phyloP scores from a whole-genome alignment of 2,888 invertebrate genomes.

The Andrena hattorfiana region DNA sequence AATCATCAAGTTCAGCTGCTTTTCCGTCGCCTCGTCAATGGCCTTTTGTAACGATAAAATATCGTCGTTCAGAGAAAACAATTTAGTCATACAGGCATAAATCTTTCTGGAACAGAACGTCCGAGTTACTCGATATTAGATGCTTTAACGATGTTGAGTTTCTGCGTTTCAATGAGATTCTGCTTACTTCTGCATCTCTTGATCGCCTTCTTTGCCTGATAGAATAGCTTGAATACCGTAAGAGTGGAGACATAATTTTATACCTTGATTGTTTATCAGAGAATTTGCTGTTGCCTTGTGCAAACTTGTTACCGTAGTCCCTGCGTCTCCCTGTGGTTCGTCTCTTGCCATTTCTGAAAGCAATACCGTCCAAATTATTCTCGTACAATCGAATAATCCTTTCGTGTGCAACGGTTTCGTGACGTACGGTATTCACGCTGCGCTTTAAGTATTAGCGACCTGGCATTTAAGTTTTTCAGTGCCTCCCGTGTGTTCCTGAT shows the following conservation, averaged over 20 bases:
- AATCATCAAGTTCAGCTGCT: conserved; percentile 65
- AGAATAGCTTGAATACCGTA: conserved; percentile 64
- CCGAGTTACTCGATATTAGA: conserved; percentile 1
- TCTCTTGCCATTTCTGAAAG: conserved; percentile 22
- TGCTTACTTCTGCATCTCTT: conserved; percentile 61
- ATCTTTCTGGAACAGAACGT: conserved; percentile 62
- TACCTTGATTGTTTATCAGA: conserved; percentile 52
- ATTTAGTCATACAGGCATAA: conserved; percentile 47
- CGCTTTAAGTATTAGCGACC: conserved; percentile 62
- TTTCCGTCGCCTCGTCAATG: conserved; percentile 50
- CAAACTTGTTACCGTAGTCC: conserved; percentile 40
- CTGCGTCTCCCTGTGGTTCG: conserved; percentile 8
- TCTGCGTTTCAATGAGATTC: background rate
- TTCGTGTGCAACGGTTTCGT: background rate
- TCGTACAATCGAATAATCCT: background rate
- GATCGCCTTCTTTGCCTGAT: conserved; percentile 39
- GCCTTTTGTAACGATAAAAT: conserved; percentile 47
- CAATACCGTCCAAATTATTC: background rate
- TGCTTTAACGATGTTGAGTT: background rate
- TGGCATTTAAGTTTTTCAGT: conserved; percentile 65
- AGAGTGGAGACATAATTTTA: conserved; percentile 67
- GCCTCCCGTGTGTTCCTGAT: conserved; percentile 57
- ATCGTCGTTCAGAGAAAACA: conserved; percentile 66
- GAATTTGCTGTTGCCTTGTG: conserved; percentile 48
- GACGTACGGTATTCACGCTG: conserved; percentile 60